These are phyloP conservation scores for Orchesella cincta DNA, from an alignment of 1,140 invertebrate genomes.

Conservation along the genomic window DNA sequence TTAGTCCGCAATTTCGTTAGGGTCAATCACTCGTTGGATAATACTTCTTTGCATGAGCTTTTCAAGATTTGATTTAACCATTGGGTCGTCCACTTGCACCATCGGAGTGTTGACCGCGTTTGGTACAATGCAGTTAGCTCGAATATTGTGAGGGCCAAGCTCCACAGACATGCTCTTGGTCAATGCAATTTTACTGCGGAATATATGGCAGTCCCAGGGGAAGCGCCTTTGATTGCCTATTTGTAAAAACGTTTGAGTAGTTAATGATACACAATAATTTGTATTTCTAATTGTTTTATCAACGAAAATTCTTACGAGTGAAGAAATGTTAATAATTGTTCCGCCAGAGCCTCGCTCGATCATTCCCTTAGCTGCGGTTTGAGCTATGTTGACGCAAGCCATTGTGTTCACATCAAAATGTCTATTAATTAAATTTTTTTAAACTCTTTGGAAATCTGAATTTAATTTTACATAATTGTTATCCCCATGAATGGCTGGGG, in stretches of 20 bases:
- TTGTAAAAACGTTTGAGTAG: not conserved
- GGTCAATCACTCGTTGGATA: not conserved
- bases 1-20: not conserved
- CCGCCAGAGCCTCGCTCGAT: constrained; percentile 2
- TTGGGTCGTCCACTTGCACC: not conserved
- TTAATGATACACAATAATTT: not conserved
- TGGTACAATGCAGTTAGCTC: constrained; percentile 79
- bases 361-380: not conserved
- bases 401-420: not conserved
- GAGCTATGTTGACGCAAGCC: not conserved
- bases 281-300: not conserved
- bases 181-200: constrained; percentile 84
- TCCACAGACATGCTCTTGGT: constrained; percentile 81
- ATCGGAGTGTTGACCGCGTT: not conserved
- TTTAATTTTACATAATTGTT: constrained; percentile 53
- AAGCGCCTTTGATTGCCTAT: not conserved
- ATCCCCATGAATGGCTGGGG: constrained; percentile 67
- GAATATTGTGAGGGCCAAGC: constrained; percentile 70
- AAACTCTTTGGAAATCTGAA: not conserved
- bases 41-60: not conserved
- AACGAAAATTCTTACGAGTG: constrained; percentile 33
- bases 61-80: not conserved
- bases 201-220: constrained; percentile 76
- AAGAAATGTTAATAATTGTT: constrained; percentile 31
- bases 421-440: not conserved